Base-by-base conservation (phyloP, 1,140 invertebrate species). In the Augochlora pura region DNA sequence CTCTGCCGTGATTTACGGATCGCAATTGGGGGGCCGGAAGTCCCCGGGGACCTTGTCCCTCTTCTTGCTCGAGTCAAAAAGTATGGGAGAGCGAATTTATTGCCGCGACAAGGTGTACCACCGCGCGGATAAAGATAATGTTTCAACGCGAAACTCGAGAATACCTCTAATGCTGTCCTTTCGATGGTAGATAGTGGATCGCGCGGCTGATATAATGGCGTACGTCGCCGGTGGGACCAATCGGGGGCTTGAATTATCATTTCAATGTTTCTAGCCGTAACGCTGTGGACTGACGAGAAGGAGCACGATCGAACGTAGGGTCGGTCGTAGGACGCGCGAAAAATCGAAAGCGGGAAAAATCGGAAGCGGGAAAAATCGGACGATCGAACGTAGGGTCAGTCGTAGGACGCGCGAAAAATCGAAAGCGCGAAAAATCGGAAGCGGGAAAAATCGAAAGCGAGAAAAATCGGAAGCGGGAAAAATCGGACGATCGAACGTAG, bases 11-110 rank as follows among this genome's bases (percentile, higher is more conserved):
- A 63, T 16, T 72, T 63, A 63, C 27, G 18, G 39, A 27, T 21
- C 10, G 59, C 62, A 72, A 72, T 72, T 32, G 70, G 42, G 21
- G 21, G 23, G 59, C 39, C 70, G 38, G 12, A 60, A 60, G 38
- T 18, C 6, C 32, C 4, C 1, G 32, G n/a, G 18, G 21, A 8
- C 2, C n/a, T 32, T 25, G 39, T 60, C 39, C 59, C 18, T 18
- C 59, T 25, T 70, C 54, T 42, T 12, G 46, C 66, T 8, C 7
- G 12, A 9, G n/a, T 16, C 21, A 18, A 16, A 42, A 59, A 42
- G n/a, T 27, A 25, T 54, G 38, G 23, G 16, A n/a, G 0, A 0
- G 39, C 39, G 23, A 62, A 62, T 72, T 72, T 62, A 27, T n/a
- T n/a, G 23, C 32, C 23, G 23, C 57, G 10, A 16, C n/a, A 21